These are phyloP conservation scores for Cantharis lateralis DNA, from an alignment of 2,888 invertebrate genomes.

Conservation along the genomic window DNA sequence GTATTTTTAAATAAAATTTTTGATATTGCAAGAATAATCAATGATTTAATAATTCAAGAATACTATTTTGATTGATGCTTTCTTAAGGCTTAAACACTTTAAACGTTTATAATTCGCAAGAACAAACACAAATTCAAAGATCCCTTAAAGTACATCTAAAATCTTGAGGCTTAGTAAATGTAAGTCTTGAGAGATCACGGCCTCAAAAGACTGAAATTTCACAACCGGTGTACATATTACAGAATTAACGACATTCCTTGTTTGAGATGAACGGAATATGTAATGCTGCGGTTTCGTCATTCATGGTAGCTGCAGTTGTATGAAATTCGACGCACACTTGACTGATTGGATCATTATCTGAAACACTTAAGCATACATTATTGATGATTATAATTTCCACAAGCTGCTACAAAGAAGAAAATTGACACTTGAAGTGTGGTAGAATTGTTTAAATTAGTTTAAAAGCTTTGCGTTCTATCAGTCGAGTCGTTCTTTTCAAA, in stretches of 20 bases:
- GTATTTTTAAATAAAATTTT: not conserved
- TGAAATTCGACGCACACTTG: not conserved
- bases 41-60: not conserved
- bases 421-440: not conserved
- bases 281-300: slow-evolving; percentile 19
- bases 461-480: not conserved
- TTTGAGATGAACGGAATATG: slow-evolving; percentile 13
- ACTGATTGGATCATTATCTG: not conserved
- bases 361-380: not conserved
- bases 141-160: slow-evolving; percentile 15
- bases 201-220: slow-evolving; percentile 24
- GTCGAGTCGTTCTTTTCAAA: not conserved
- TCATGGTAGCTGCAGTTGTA: not conserved
- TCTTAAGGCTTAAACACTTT: not conserved
- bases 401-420: not conserved
- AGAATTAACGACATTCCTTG: slow-evolving; percentile 24
- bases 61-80: not conserved
- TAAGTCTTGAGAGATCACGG: slow-evolving; percentile 14
- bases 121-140: slow-evolving; percentile 17
- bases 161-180: slow-evolving; percentile 20
- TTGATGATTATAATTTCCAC: not conserved
- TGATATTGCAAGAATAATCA: not conserved
- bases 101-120: slow-evolving; percentile 5
- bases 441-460: not conserved
- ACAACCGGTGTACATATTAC: slow-evolving; percentile 26